These are phyloP conservation scores for Neosilurus hyrtlii DNA, from an alignment of 2,797 vertebrate species.

Conservation along the genomic window DNA sequence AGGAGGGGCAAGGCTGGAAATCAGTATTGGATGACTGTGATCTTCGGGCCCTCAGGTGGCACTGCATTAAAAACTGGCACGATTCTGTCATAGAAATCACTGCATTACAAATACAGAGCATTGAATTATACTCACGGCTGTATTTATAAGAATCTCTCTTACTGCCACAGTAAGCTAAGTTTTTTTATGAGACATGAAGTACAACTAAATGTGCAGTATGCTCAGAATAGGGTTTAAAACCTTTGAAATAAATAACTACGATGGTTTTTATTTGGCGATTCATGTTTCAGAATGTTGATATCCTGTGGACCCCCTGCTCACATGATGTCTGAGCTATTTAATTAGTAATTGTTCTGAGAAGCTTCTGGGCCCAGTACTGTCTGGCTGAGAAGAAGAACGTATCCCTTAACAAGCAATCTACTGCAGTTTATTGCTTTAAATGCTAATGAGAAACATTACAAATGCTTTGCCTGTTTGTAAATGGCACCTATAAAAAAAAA, in stretches of 20 bases:
- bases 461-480: conserved; percentile 22
- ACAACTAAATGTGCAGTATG: not conserved
- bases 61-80: too few relatives aligned
- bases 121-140: not conserved
- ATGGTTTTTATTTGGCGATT: not conserved
- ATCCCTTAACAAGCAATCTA: not conserved
- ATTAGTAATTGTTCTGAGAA: conserved; percentile 7
- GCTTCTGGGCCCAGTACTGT: not conserved
- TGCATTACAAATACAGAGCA: not conserved
- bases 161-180: not conserved
- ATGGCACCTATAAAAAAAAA: conserved; percentile 6
- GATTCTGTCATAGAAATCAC: too few relatives aligned
- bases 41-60: too few relatives aligned
- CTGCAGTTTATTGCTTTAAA: conserved; percentile 1
- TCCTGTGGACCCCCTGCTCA: not conserved
- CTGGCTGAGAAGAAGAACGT: not conserved
- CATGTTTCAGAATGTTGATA: not conserved
- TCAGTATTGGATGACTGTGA: too few relatives aligned
- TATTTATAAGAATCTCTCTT: too few relatives aligned
- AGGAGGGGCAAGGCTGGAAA: too few relatives aligned
- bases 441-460: conserved; percentile 10
- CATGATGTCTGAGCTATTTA: conserved; percentile 1
- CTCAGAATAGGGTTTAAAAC: not conserved
- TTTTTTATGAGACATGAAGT: too few relatives aligned
- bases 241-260: not conserved